phyloP scores from a whole-genome alignment of 2,888 invertebrate species.

The Baccha elongata region DNA sequence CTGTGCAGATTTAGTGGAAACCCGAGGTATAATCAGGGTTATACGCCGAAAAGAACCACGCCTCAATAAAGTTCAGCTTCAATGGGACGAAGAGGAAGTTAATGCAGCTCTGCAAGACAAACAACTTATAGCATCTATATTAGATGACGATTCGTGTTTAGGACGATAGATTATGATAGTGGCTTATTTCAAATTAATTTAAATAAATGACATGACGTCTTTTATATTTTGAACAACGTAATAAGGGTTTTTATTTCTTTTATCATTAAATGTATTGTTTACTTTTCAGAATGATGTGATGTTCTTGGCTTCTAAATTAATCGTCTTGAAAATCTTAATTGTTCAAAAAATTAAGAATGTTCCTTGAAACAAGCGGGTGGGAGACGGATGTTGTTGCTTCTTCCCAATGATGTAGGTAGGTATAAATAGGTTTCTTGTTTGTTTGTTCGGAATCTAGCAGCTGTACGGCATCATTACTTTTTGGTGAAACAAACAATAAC shows the following conservation, averaged over 20 bases:
- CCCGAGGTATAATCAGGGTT: conserved; percentile 89
- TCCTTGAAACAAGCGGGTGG: conserved; percentile 11
- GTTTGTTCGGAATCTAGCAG: conserved; percentile 38
- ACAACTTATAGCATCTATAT: conserved; percentile 90
- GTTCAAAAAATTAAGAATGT: conserved; percentile 11
- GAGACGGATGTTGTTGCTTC: conserved; percentile 2
- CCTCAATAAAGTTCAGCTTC: conserved; percentile 88
- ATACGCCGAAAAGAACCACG: conserved; percentile 85
- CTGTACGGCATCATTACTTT: conserved; percentile 55
- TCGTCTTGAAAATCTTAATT: conserved; percentile 40
- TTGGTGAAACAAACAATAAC: conserved; percentile 49
- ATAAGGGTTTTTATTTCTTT: not conserved
- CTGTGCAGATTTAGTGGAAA: conserved; percentile 90
- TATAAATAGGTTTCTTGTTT: conserved; percentile 56
- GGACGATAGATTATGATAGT: conserved; percentile 75
- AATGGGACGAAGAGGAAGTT: conserved; percentile 93
- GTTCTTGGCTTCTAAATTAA: conserved; percentile 29
- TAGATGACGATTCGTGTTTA: conserved; percentile 87
- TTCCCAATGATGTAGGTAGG: not conserved
- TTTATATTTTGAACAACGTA: not conserved
- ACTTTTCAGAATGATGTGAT: too few relatives aligned
- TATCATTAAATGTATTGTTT: too few relatives aligned
- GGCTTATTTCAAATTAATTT: not conserved
- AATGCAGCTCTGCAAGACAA: conserved; percentile 90
- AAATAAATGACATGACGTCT: conserved; percentile 29